These are phyloP conservation scores for Tyrannus savana DNA, from an alignment of 2,113 vertebrate species.

Conservation along the genomic window DNA sequence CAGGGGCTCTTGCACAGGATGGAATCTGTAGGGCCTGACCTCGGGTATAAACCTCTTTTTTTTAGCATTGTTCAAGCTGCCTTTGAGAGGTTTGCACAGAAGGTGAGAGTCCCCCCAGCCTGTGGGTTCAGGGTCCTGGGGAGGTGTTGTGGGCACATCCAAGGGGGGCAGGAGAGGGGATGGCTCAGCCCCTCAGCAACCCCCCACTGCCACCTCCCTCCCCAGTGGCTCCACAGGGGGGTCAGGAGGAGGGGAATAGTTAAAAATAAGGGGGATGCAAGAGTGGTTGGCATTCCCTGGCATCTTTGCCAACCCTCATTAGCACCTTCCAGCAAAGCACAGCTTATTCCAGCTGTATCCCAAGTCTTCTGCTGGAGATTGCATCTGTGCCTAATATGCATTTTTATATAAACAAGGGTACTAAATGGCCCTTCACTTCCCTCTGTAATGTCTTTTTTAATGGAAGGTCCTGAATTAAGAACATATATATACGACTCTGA, in stretches of 20 bases:
- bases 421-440: constrained; percentile 53
- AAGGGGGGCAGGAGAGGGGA: not conserved
- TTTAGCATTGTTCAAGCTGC: not conserved
- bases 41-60: not conserved
- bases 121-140: not conserved
- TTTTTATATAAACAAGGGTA: constrained; percentile 61
- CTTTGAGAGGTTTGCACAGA: not conserved
- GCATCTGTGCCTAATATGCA: constrained; percentile 40
- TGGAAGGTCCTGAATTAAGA: constrained; percentile 63
- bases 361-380: constrained; percentile 26
- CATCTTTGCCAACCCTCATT: constrained; percentile 17
- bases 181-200: not conserved
- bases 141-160: not conserved
- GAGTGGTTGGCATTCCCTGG: not conserved
- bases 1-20: not conserved
- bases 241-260: accelerated
- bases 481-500: constrained; percentile 22
- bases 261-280: not conserved
- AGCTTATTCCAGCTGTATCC: not conserved
- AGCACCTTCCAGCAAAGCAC: not conserved
- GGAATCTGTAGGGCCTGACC: not conserved
- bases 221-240: not conserved
- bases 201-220: too few species aligned
- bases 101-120: accelerated
- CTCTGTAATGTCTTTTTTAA: constrained; percentile 63